Evolutionary conservation across 2,797 vertebrate genomes (phyloP).

Genomic region (Enoplosus armatus): DNA sequence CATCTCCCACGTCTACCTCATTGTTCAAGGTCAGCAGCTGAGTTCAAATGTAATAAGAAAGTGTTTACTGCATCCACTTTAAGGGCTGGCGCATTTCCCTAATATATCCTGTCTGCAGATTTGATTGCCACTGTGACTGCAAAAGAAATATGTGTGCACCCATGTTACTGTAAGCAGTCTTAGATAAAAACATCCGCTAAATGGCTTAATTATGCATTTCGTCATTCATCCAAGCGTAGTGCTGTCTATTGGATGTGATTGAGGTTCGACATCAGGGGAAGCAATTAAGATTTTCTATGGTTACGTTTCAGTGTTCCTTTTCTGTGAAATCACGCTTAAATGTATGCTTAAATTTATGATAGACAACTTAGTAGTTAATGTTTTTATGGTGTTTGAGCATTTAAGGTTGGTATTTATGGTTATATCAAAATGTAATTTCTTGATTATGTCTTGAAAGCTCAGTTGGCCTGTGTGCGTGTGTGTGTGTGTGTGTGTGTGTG

Average conservation of each 20-base stretch:
- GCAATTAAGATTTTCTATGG: slow-evolving; percentile 43
- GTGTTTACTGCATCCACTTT: background rate
- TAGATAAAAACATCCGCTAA: slow-evolving; percentile 43
- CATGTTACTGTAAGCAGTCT: slow-evolving; percentile 26
- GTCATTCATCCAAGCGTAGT: slow-evolving; percentile 43
- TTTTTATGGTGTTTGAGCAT: slow-evolving; percentile 29
- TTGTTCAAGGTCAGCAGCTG: slow-evolving; percentile 88
- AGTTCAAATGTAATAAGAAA: background rate
- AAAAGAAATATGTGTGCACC: slow-evolving; percentile 20
- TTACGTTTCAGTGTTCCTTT: slow-evolving; percentile 26
- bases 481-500: background rate
- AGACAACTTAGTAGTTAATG: slow-evolving; percentile 9
- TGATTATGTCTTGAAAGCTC: slow-evolving; percentile 7
- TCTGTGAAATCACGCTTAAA: slow-evolving; percentile 32
- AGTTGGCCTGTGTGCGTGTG: background rate
- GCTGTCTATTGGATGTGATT: slow-evolving; percentile 46
- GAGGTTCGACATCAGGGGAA: slow-evolving; percentile 56
- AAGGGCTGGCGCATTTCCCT: slow-evolving; percentile 21
- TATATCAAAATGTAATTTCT: slow-evolving; percentile 18
- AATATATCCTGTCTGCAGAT: slow-evolving; percentile 29
- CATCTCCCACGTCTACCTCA: slow-evolving; percentile 92
- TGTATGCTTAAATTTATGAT: slow-evolving; percentile 21
- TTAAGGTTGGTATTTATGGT: slow-evolving; percentile 38
- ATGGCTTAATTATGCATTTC: slow-evolving; percentile 57
- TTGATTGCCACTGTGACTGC: slow-evolving; percentile 23